These are phyloP conservation scores for Mactromeris polynyma DNA, from an alignment of 2,888 invertebrate genomes.

Conservation along the genomic window DNA sequence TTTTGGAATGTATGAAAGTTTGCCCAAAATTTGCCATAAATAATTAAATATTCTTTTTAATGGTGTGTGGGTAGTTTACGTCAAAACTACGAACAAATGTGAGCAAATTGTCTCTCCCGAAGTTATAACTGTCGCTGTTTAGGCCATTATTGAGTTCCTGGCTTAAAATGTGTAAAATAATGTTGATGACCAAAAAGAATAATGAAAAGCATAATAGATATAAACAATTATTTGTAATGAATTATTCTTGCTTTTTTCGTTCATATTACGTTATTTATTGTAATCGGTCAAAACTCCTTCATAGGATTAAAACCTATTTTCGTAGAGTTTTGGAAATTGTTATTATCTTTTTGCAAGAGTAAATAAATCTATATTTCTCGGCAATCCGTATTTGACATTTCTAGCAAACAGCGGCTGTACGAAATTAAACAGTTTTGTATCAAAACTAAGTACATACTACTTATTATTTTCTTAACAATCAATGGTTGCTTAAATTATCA, in stretches of 20 bases:
- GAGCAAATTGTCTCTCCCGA: not conserved
- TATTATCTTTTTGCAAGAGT: too few relatives aligned
- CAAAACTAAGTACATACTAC: not conserved
- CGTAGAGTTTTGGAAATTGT: too few relatives aligned
- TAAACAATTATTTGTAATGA: too few relatives aligned
- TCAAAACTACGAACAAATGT: not conserved
- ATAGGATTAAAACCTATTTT: too few relatives aligned
- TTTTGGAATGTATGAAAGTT: conserved; percentile 20
- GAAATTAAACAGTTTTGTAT: not conserved
- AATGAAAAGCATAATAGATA: too few relatives aligned
- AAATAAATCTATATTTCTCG: too few relatives aligned
- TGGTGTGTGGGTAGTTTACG: not conserved
- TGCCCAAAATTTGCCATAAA: conserved; percentile 20
- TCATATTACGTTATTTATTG: too few relatives aligned
- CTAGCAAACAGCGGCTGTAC: not conserved
- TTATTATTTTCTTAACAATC: not conserved
- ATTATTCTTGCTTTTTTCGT: too few relatives aligned
- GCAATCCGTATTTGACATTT: not conserved
- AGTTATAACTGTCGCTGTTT: not conserved
- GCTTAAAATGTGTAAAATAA: not conserved
- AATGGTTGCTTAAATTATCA: not conserved
- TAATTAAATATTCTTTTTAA: conserved; percentile 18
- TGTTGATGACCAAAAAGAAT: not conserved
- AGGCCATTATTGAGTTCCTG: not conserved
- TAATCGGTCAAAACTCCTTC: too few relatives aligned